Evolutionary conservation across 2,797 vertebrate species (phyloP), one percentile per base, ranked within the genome.

Genomic region (Bovichtus variegatus): DNA sequence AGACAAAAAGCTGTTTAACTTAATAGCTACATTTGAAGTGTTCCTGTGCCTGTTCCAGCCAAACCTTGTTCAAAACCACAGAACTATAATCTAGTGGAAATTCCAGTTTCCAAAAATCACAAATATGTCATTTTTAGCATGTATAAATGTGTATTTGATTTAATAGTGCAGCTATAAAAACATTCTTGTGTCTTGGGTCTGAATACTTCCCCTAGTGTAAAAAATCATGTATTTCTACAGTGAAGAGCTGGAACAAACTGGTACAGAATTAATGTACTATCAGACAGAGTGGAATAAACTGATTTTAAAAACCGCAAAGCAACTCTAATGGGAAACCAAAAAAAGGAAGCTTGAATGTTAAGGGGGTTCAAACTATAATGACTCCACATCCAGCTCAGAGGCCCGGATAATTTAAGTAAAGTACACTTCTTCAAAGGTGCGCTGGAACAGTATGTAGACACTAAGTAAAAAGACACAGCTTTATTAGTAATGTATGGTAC

Each of bases 41-140:
- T 23, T 51, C 31, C 41, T 44, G 46, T 64, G 29, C n/a, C n/a
- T n/a, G n/a, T n/a, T n/a, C n/a, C 41, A 67, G 51, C n/a, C 51
- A 31, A 40, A n/a, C 34, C 16, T 29, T 0, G 15, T 50, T 50
- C 19, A 41, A 63, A 74, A 0, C 61, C 34, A 41, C 5, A 67
- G 1, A 59, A 40, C 18, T 44, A 27, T 51, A 38, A 49, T 19
- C 2, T 3, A 31, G 0, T 15, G 46, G 1, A 34, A 49, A 12
- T 2, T 36, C 6, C 23, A 50, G 19, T 23, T 57, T 65, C 4
- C 9, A 57, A 47, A 41, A n/a, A 50, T 18, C 19, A 12, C 23
- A 40, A 47, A 13, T 23, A 31, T 57, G 6, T 47, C 1, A 38
- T 6, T 50, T n/a, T 44, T 31, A 6, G 2, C 6, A 18, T 25